A percentile compares a stretch with the other conserved stretches of the same genome.
phyloP scores from a whole-genome alignment of 1,140 invertebrate genomes.

The Acromyrmex heyeri region DNA sequence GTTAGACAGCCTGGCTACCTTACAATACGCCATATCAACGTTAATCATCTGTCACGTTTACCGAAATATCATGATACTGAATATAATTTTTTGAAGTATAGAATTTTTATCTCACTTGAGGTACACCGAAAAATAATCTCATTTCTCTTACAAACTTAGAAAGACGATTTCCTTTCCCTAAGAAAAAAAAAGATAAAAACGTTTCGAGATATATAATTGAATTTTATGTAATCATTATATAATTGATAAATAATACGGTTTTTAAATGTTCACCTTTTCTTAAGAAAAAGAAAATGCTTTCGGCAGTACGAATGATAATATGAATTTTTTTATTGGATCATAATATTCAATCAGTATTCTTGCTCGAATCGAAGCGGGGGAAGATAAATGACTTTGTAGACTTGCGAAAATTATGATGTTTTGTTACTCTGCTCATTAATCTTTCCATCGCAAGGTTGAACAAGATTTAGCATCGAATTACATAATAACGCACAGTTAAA shows the following conservation, averaged over 20 bases:
- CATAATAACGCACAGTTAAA: constrained; percentile 1
- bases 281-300: not conserved
- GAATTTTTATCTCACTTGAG: not conserved
- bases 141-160: not conserved
- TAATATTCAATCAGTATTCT: constrained; percentile 27
- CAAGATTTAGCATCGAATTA: constrained; percentile 9
- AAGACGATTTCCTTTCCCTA: not conserved
- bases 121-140: not conserved
- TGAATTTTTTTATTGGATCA: constrained; percentile 5
- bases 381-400: constrained; percentile 25
- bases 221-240: not conserved
- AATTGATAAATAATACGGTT: not conserved
- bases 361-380: not conserved
- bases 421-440: constrained; percentile 42
- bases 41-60: not conserved
- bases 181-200: not conserved
- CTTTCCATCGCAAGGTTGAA: constrained; percentile 22
- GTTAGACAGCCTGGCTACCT: constrained; percentile 56
- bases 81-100: not conserved
- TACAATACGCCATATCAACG: not conserved
- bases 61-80: not conserved
- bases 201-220: not conserved
- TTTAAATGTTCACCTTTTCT: constrained; percentile 9
- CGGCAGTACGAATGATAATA: not conserved
- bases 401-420: constrained; percentile 18